Conservation (phyloP, 1,140 invertebrate genomes). For the Musca vetustissima region DNA sequence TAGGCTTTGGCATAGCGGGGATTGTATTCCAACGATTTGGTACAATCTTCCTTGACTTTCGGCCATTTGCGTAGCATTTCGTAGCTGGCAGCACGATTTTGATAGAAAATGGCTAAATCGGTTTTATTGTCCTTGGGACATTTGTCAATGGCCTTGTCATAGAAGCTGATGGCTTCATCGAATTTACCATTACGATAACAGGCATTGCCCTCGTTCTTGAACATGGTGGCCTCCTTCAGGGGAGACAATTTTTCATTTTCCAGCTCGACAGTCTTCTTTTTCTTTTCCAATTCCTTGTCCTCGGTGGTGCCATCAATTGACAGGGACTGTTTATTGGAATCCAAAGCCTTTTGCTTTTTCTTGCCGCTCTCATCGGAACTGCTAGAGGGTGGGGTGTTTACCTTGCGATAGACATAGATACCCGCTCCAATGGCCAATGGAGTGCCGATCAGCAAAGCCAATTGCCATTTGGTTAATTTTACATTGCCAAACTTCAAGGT, state of each 20-base stretch:
- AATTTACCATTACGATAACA: constrained; percentile 84
- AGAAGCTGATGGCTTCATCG: constrained; percentile 83
- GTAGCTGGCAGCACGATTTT: constrained; percentile 93
- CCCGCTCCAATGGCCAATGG: constrained; percentile 79
- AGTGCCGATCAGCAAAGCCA: constrained; percentile 70
- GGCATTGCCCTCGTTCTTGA: constrained; percentile 86
- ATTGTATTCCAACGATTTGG: constrained; percentile 81
- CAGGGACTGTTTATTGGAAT: constrained; percentile 49
- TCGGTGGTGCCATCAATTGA: constrained; percentile 58
- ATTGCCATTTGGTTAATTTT: constrained; percentile 58
- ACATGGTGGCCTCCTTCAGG: constrained; percentile 54
- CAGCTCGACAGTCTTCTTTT: constrained; percentile 59
- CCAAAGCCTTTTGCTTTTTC: not conserved
- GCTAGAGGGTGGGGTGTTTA: constrained; percentile 30
- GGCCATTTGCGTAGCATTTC: constrained; percentile 88
- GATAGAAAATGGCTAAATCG: constrained; percentile 88
- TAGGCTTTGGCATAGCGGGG: constrained; percentile 89
- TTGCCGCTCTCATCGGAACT: not conserved
- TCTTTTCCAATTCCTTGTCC: constrained; percentile 56
- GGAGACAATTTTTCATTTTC: constrained; percentile 60
- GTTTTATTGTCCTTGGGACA: constrained; percentile 74
- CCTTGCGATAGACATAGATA: constrained; percentile 74
- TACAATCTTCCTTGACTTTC: constrained; percentile 84
- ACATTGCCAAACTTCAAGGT: constrained; percentile 39
- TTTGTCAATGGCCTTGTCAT: constrained; percentile 84